Conservation (phyloP, 1,140 invertebrate species). For the Octopus bimaculoides region DNA sequence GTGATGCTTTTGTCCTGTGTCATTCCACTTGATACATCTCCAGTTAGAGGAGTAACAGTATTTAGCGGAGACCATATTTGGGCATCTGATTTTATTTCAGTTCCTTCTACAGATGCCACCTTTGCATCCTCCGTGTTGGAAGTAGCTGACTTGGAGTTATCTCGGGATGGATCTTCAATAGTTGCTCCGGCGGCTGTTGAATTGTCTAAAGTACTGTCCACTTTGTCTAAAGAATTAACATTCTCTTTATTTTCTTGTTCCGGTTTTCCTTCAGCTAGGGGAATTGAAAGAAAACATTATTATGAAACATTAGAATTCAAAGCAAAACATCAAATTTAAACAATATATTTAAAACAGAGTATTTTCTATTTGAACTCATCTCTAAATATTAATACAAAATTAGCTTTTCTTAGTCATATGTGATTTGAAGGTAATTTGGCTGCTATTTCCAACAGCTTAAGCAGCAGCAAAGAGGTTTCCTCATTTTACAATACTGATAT, state of each 20-base stretch:
- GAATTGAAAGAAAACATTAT: not conserved
- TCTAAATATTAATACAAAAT: too few relatives aligned
- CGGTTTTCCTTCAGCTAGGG: not conserved
- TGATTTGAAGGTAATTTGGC: too few relatives aligned
- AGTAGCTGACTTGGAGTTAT: not conserved
- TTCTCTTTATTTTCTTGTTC: constrained; percentile 8
- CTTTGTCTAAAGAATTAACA: constrained; percentile 9
- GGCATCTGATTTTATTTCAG: not conserved
- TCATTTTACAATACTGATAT: too few relatives aligned
- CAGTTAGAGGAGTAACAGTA: not conserved
- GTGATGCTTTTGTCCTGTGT: too few relatives aligned
- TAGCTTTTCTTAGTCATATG: too few relatives aligned
- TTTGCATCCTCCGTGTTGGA: not conserved
- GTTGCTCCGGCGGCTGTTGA: not conserved
- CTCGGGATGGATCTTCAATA: not conserved
- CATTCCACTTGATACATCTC: not conserved
- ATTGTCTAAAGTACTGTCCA: not conserved
- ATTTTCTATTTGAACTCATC: too few relatives aligned
- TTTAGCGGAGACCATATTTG: not conserved
- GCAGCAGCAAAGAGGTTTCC: too few relatives aligned
- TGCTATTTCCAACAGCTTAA: too few relatives aligned
- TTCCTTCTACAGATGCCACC: not conserved
- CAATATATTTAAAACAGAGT: too few relatives aligned
- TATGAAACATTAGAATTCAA: not conserved
- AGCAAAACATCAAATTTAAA: too few relatives aligned